A percentile compares a stretch with the other conserved stretches of the same genome.
These are phyloP conservation scores for Acanthiza pusilla DNA, from an alignment of 2,797 vertebrate genomes.

Conservation along the genomic window DNA sequence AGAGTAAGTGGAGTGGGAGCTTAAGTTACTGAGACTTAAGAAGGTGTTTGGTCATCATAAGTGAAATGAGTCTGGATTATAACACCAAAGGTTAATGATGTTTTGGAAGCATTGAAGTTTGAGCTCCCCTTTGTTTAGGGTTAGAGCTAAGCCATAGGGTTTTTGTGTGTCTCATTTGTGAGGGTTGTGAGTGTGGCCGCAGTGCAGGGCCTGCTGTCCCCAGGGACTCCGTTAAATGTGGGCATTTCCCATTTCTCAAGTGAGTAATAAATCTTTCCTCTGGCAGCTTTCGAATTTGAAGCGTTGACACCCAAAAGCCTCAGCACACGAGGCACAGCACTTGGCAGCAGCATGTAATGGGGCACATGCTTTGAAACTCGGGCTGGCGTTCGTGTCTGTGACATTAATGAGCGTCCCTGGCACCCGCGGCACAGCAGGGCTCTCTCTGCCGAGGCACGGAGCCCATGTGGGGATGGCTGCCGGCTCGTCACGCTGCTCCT, in stretches of 20 bases:
- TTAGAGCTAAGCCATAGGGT: background rate
- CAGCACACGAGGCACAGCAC: rapidly evolving
- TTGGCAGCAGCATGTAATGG: background rate
- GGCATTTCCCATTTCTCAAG: background rate
- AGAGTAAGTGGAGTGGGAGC: background rate
- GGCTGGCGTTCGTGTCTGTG: background rate
- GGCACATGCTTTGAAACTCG: rapidly evolving
- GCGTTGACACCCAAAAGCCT: background rate
- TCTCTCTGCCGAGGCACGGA: rapidly evolving
- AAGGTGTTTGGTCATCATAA: background rate
- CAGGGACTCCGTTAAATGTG: background rate
- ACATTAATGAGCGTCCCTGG: no score
- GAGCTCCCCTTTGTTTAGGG: background rate
- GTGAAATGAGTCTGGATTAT: background rate
- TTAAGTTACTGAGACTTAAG: background rate
- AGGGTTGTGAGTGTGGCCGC: background rate
- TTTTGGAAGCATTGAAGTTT: background rate
- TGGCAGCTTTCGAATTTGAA: background rate
- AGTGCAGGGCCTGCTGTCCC: background rate
- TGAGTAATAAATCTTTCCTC: background rate
- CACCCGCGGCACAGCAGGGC: rapidly evolving
- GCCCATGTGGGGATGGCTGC: background rate
- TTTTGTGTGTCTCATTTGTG: background rate
- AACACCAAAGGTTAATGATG: background rate
- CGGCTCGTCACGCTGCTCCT: rapidly evolving